Conservation (phyloP, 2,113 vertebrate species). For the Calonectris borealis region DNA sequence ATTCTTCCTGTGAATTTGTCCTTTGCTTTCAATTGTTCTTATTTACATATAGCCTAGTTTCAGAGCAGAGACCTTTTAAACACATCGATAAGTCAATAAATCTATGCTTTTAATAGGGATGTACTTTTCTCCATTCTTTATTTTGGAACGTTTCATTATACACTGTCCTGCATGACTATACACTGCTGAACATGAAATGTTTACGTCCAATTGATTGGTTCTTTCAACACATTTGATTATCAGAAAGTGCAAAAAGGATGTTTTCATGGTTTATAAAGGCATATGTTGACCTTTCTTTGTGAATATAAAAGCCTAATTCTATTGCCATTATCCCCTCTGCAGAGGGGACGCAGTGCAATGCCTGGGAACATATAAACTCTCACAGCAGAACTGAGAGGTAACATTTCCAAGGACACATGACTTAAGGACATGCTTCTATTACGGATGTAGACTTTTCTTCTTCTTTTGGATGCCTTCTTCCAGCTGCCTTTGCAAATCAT, state of each 20-base stretch:
- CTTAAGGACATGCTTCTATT: neutral
- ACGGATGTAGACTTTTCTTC: neutral
- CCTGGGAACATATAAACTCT: neutral
- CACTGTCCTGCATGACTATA: slow-evolving; percentile 45
- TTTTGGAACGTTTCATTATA: slow-evolving; percentile 51
- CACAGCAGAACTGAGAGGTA: neutral
- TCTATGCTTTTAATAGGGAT: slow-evolving; percentile 68
- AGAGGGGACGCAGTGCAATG: rapidly evolving
- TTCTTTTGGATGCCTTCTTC: neutral
- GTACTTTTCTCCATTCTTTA: slow-evolving; percentile 63
- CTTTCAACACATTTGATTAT: slow-evolving; percentile 52
- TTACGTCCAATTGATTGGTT: slow-evolving; percentile 50
- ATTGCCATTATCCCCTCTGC: neutral
- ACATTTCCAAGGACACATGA: neutral
- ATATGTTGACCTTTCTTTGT: neutral
- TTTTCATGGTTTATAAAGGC: slow-evolving; percentile 30
- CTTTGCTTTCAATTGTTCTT: slow-evolving; percentile 60
- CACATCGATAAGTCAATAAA: slow-evolving; percentile 71
- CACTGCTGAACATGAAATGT: slow-evolving; percentile 53
- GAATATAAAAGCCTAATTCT: neutral
- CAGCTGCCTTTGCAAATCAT: neutral
- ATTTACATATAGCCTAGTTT: slow-evolving; percentile 73
- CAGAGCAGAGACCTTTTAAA: slow-evolving; percentile 69
- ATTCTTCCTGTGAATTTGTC: slow-evolving; percentile 33
- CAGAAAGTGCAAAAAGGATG: slow-evolving; percentile 35